Conservation (phyloP, 2,797 vertebrate species). For the Lepilemur septentrionalis region DNA sequence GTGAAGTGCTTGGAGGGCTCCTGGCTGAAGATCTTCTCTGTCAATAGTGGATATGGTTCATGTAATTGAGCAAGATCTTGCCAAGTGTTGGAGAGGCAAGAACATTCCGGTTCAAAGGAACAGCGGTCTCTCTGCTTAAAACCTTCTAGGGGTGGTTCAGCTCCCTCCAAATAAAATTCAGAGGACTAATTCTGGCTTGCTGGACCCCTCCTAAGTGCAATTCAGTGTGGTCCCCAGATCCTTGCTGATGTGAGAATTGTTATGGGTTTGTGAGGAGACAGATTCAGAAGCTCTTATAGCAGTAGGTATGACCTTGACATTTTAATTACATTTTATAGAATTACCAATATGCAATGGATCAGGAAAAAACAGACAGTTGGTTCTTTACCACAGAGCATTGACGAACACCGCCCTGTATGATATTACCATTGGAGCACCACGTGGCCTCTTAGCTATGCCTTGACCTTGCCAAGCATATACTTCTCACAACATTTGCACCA, state of each 20-base stretch:
- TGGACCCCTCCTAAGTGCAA: accelerated
- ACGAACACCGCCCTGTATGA: accelerated
- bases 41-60: too few species aligned
- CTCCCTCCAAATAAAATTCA: background rate
- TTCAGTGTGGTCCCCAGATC: background rate
- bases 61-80: background rate
- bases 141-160: background rate
- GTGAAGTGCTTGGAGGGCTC: accelerated
- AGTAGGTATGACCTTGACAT: background rate
- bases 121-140: background rate
- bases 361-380: background rate
- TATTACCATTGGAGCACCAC: accelerated
- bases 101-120: background rate
- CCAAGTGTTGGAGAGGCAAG: background rate
- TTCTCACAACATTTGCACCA: too few species aligned
- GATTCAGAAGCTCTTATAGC: background rate
- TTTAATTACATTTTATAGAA: background rate
- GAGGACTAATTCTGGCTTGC: background rate
- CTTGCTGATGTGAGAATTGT: background rate
- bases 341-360: background rate
- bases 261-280: background rate
- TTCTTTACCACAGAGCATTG: background rate
- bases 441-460: background rate
- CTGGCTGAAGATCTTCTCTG: background rate
- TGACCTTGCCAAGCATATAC: accelerated